Evolutionary conservation across 2,888 invertebrate genomes (phyloP), one percentile per base, ranked within the genome.

Genomic region (Iselma pallidipennis): DNA sequence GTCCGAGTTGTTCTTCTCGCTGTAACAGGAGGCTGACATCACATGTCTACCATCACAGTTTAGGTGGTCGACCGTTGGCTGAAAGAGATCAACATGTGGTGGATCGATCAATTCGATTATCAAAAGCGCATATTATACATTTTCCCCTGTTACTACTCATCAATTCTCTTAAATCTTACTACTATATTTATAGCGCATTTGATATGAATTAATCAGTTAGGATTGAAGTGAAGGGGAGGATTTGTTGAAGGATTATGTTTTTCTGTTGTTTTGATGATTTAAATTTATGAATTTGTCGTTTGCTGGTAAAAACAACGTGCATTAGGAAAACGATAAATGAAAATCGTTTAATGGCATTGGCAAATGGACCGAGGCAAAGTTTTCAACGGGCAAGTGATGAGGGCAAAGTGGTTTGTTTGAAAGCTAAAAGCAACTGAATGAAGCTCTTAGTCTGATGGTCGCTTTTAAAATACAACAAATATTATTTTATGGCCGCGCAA

Each of bases 1-100:
- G 74, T 74, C 74, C 73, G 67, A 74, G 75, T 61, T 74, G 57
- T 33, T 77, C 79, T 81, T 82, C 80, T 78, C 81, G 80, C 80
- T 81, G 81, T 78, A 81, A 81, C 78, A 81, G 75, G 79, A 77
- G 66, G 78, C 75, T 74, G 76, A 75, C 76, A 78, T 80, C 78
- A 79, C 75, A 74, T 74, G 75, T 70, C 69, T 70, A 69, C 68
- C 71, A 62, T 68, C 69, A 66, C 63, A 74, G 75, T 74, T 80
- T 78, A 80, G 77, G 78, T 78, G 79, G 80, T 79, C 80, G 79
- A 77, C 80, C 76, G 80, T 76, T 79, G 81, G 79, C 82, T 81
- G 80, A 76, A 81, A 81, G 72, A 77, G 74, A 77, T 72, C 78
- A 76, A 79, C 73, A 75, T 42, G 37, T 42, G 42, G 42, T 42